Evolutionary conservation across 2,113 vertebrate genomes (phyloP), one percentile per base, ranked within the genome.

Genomic region (Rousettus leschenaultii): DNA sequence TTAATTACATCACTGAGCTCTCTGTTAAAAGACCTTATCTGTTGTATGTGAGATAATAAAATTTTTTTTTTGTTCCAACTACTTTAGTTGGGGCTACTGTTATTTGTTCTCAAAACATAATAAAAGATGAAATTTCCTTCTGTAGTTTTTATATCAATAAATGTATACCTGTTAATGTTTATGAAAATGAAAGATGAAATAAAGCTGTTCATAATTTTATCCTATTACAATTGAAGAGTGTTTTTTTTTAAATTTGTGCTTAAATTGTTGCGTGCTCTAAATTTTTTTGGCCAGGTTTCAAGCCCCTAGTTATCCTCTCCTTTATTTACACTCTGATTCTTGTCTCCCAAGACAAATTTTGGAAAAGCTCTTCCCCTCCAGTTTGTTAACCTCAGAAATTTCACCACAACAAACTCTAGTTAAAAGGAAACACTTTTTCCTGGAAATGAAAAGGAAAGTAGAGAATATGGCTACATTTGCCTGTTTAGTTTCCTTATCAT

Each of bases 321-420:
- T 68, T 28, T 75, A n/a, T 70, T 92, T 80, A 1, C 63, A 7
- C 71, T 59, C 16, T 86, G 45, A 82, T 40, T 86, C 7, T 80
- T 89, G 33, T 86, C 38, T 94, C 85, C 73, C 14, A 94, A 94
- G 12, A 84, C 15, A 95, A 95, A 86, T 89, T 82, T 87, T 93
- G 18, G 12, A 70, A 79, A 93, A 91, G n/a, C 26, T 93, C 24
- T 86, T 66, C 45, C 57, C 28, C 33, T 86, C 68, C 12, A 48
- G 40, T 75, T 38, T 74, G 55, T 89, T 94, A 91, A 89, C 26
- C 43, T 89, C 73, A 91, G 77, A 96, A 71, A 55, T 75, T 65
- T 95, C 19, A 43, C 11, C 48, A 57, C 65, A 75, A 61, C 75
- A 88, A 95, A 85, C 15, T 71, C 61, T 85, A 40, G 4, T 22